phyloP scores from a whole-genome alignment of 2,888 invertebrate genomes.

The Agriopis aurantiaria region DNA sequence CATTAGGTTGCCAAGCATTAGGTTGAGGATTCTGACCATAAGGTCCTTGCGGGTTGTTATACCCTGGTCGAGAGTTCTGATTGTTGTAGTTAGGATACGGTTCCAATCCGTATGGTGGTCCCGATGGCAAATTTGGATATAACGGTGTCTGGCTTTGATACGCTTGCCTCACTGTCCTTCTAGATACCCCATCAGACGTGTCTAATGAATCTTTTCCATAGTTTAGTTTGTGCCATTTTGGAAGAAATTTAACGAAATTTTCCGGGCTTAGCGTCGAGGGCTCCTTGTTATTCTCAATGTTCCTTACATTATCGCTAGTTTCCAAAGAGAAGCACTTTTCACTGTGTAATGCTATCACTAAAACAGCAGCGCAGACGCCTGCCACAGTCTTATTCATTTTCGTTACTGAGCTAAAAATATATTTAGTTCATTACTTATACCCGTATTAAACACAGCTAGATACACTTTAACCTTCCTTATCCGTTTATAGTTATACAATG shows the following conservation, averaged over 20 bases:
- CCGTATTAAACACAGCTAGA: constrained; percentile 41
- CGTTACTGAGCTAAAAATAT: constrained; percentile 46
- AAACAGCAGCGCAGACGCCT: constrained; percentile 43
- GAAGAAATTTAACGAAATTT: background rate
- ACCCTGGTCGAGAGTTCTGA: constrained; percentile 12
- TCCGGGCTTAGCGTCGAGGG: background rate
- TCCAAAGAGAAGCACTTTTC: constrained; percentile 46
- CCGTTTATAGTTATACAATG: constrained; percentile 37
- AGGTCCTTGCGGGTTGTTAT: constrained; percentile 14
- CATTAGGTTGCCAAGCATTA: constrained; percentile 14
- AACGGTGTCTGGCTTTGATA: constrained; percentile 49
- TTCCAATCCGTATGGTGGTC: constrained; percentile 50
- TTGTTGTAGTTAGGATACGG: constrained; percentile 37
- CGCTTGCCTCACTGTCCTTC: constrained; percentile 55
- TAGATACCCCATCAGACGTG: constrained; percentile 21
- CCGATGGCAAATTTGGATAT: constrained; percentile 58
- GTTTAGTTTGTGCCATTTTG: background rate
- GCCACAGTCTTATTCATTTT: constrained; percentile 56
- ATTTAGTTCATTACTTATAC: constrained; percentile 26
- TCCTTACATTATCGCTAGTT: constrained; percentile 19
- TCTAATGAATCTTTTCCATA: constrained; percentile 24
- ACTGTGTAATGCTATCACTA: constrained; percentile 49
- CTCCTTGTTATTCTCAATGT: background rate
- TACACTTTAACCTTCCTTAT: constrained; percentile 64
- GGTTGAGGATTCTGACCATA: constrained; percentile 19